Percentiles rank a stretch among this genome's conserved stretches.
Evolutionary conservation across 2,113 vertebrate species (phyloP).

Genomic region (Tachysurus vachellii): DNA sequence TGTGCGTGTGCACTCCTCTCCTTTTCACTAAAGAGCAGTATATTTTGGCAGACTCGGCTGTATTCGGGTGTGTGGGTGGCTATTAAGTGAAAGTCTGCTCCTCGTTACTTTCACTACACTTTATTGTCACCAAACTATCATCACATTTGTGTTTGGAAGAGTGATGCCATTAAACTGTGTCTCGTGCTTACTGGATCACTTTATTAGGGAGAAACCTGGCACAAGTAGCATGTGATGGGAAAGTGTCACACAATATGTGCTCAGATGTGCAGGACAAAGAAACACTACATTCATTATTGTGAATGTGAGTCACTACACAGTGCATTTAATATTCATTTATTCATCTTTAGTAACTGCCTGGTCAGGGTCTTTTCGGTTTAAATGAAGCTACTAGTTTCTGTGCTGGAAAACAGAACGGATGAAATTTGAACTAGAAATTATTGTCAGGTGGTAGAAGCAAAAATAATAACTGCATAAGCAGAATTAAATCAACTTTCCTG

Average conservation of each 20-base stretch:
- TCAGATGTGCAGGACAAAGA: not conserved
- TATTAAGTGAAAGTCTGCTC: conserved; percentile 20
- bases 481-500: not conserved
- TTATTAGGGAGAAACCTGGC: not conserved
- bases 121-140: conserved; percentile 15
- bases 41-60: not conserved
- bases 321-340: not conserved
- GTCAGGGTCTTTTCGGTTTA: not conserved
- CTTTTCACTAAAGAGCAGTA: not conserved
- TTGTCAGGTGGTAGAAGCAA: not conserved
- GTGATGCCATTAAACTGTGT: not conserved
- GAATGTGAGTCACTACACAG: not conserved
- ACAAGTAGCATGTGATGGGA: not conserved
- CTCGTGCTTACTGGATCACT: conserved; percentile 1
- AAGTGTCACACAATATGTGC: not conserved
- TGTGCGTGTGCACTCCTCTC: not conserved
- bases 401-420: not conserved
- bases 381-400: not conserved
- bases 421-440: not conserved
- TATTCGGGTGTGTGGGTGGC: not conserved
- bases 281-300: not conserved
- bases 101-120: conserved; percentile 11
- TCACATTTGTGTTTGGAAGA: conserved; percentile 13
- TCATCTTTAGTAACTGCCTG: not conserved
- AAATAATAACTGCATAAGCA: not conserved